Base-by-base conservation (phyloP, 2,888 invertebrate species). In the Julus scandinavius region DNA sequence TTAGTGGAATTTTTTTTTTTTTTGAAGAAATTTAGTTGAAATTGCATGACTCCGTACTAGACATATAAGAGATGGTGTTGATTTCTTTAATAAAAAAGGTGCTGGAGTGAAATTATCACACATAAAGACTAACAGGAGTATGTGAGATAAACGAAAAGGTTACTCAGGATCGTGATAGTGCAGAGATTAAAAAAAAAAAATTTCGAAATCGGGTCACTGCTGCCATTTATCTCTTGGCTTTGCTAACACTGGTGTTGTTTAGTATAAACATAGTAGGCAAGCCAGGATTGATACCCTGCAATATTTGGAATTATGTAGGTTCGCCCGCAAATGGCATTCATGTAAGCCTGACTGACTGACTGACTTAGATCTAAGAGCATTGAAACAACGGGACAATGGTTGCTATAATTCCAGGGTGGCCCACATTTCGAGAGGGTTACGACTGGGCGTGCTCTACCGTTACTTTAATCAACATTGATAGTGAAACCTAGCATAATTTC, bases 381-480 rank as follows among this genome's bases (percentile, higher is more conserved):
- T 72, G 72, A 72, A 72, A 72, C 20, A 72, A 72, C 72, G 72
- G 72, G 72, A 72, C 72, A 72, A 72, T 72, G 72, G 72, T 72
- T 72, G 72, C 7, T 29, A 72, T 72, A 72, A 72, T 72, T 72
- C 72, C 72, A 72, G 72, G 72, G 72, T 72, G 72, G 72, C 72
- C 72, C 72, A 72, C 72, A 72, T 72, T 72, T 72, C 72, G 72
- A 72, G 29, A 72, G 72, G 72, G 72, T 72, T 72, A 72, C 29
- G 72, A 29, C 72, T 72, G 72, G 72, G 72, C 72, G 72, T 72
- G 72, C 72, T 72, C 72, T 72, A 72, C 72, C 72, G 72, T 72
- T 72, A 72, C 72, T 17, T 72, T 72, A 72, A 72, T 72, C 72
- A 72, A 72, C 72, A 72, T 72, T 72, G 72, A 72, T 72, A 72